Percentiles rank a stretch among this genome's conserved stretches.
Conservation (phyloP, 2,888 invertebrate genomes). For the Ormyrus pomaceus region DNA sequence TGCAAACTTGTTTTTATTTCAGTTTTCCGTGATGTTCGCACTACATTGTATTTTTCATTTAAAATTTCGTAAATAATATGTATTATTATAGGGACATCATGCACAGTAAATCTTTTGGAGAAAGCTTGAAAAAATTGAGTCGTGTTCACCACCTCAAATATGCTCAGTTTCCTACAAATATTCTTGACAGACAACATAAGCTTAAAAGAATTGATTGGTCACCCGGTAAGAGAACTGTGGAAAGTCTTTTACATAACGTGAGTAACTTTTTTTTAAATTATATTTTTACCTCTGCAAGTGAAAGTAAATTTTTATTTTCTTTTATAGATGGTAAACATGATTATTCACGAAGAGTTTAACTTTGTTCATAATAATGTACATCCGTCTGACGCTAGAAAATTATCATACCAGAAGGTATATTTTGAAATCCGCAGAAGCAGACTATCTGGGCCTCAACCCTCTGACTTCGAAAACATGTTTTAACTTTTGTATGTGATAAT, state of each 20-base stretch:
- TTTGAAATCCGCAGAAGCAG: neutral
- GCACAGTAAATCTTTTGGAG: conserved; percentile 66
- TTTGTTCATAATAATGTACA: conserved; percentile 63
- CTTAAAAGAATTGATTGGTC: conserved; percentile 60
- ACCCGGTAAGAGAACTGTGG: conserved; percentile 58
- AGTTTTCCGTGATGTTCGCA: no score
- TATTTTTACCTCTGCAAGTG: neutral
- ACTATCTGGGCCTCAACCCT: no score
- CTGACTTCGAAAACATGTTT: no score
- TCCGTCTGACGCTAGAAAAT: conserved; percentile 63
- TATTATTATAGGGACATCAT: conserved; percentile 71
- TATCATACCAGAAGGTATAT: conserved; percentile 49
- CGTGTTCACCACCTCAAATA: conserved; percentile 61
- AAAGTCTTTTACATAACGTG: conserved; percentile 64
- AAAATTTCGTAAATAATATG: neutral
- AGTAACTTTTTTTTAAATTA: conserved; percentile 12
- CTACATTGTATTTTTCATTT: neutral
- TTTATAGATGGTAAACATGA: conserved; percentile 66
- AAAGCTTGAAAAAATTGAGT: conserved; percentile 53
- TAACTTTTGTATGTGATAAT: no score
- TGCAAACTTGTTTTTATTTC: no score
- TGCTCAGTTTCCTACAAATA: conserved; percentile 62
- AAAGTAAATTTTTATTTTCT: neutral
- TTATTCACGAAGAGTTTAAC: conserved; percentile 67
- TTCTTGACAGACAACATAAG: conserved; percentile 57